These are phyloP conservation scores for Odiellus spinosus DNA, from an alignment of 2,888 invertebrate genomes.

Conservation along the genomic window DNA sequence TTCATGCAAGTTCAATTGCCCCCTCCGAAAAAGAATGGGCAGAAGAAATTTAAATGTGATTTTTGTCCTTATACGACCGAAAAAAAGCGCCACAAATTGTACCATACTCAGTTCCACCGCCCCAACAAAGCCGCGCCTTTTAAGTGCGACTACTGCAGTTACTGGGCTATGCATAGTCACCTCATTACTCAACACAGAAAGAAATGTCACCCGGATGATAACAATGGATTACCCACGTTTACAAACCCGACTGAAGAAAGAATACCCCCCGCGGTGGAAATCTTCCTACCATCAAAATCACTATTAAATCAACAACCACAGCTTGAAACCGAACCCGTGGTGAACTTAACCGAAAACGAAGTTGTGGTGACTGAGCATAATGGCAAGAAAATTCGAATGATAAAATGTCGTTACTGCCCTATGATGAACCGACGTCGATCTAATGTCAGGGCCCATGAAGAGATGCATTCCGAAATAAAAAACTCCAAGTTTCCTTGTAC, in stretches of 20 bases:
- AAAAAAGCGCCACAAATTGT: conserved; percentile 67
- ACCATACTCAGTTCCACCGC: conserved; percentile 71
- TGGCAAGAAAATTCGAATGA: conserved; percentile 59
- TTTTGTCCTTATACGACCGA: conserved; percentile 71
- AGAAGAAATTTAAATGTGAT: conserved; percentile 43
- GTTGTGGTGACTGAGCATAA: conserved; percentile 60
- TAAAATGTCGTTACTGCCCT: conserved; percentile 67
- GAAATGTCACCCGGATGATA: conserved; percentile 2
- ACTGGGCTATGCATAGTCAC: conserved; percentile 59
- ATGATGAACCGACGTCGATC: conserved; percentile 63
- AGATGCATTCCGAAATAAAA: conserved; percentile 43
- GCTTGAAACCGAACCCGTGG: not conserved
- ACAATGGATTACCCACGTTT: too few relatives aligned
- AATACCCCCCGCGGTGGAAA: too few relatives aligned
- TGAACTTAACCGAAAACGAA: conserved; percentile 28
- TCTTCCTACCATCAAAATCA: too few relatives aligned
- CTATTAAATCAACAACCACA: too few relatives aligned
- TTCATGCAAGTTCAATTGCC: too few relatives aligned
- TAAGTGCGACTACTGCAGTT: conserved; percentile 64
- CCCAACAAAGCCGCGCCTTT: conserved; percentile 51
- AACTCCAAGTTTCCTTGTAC: conserved; percentile 36
- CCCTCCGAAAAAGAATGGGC: too few relatives aligned
- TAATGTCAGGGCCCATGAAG: conserved; percentile 66
- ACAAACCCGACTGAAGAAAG: too few relatives aligned
- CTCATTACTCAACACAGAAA: conserved; percentile 66